phyloP scores from a whole-genome alignment of 2,888 invertebrate species.

The Trisateles emortualis region DNA sequence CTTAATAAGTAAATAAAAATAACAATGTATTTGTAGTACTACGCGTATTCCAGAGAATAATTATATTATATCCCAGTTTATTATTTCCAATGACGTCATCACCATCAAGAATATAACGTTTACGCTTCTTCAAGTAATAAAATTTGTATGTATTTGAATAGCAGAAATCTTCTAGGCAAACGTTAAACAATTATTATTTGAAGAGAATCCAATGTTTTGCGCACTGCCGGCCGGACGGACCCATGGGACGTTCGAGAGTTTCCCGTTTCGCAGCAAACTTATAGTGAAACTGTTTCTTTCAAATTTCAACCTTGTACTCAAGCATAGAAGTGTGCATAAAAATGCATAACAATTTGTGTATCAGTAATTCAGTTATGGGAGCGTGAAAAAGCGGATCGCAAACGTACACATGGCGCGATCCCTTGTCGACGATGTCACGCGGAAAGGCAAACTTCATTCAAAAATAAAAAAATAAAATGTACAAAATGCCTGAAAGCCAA shows the following conservation, averaged over 20 bases:
- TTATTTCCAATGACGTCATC: too few relatives aligned
- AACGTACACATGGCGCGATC: slow-evolving; percentile 56
- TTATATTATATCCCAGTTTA: too few relatives aligned
- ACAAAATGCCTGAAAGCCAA: slow-evolving; percentile 3
- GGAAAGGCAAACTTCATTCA: slow-evolving; percentile 57
- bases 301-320: slow-evolving; percentile 36
- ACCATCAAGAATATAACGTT: too few relatives aligned
- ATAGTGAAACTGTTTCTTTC: slow-evolving; percentile 1
- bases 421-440: slow-evolving; percentile 60
- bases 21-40: too few relatives aligned
- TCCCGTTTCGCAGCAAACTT: slow-evolving; percentile 29
- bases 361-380: slow-evolving; percentile 61
- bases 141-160: too few relatives aligned
- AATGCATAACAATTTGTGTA: slow-evolving; percentile 37
- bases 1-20: too few relatives aligned
- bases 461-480: slow-evolving; percentile 42
- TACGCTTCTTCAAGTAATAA: too few relatives aligned
- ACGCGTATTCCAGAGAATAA: too few relatives aligned
- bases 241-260: slow-evolving; percentile 50
- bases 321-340: slow-evolving; percentile 13
- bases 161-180: slow-evolving; percentile 35
- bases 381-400: slow-evolving; percentile 63
- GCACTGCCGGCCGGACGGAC: slow-evolving; percentile 43
- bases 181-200: slow-evolving; percentile 52
- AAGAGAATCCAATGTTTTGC: slow-evolving; percentile 54